These are phyloP conservation scores for Esox niger DNA, from an alignment of 2,113 vertebrate genomes.

Conservation along the genomic window DNA sequence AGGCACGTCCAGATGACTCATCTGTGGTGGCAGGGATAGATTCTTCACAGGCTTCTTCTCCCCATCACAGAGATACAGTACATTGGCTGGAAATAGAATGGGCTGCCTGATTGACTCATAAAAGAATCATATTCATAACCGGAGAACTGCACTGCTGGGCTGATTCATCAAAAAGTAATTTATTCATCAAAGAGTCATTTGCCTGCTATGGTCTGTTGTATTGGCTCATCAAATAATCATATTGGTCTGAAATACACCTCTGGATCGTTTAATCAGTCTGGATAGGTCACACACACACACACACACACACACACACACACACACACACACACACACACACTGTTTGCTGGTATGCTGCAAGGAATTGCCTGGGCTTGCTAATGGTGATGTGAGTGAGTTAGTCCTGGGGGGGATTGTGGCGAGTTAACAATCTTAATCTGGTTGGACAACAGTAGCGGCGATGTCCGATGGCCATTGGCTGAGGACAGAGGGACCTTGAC, in stretches of 20 bases:
- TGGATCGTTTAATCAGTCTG: conserved; percentile 18
- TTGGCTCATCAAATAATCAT: conserved; percentile 40
- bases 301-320: too few relatives aligned
- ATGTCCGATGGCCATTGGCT: conserved; percentile 52
- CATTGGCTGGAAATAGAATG: conserved; percentile 46
- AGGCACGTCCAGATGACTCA: too few relatives aligned
- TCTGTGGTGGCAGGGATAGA: too few relatives aligned
- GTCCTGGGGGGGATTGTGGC: conserved; percentile 13
- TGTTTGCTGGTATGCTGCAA: neutral
- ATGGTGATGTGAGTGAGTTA: conserved; percentile 26
- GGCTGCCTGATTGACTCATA: conserved; percentile 49
- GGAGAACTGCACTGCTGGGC: neutral
- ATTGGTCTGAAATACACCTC: conserved; percentile 30
- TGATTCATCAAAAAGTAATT: conserved; percentile 41
- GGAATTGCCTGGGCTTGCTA: conserved; percentile 15
- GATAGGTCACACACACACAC: too few relatives aligned
- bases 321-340: neutral
- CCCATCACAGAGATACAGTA: conserved; percentile 15
- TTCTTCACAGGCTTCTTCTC: conserved; percentile 27
- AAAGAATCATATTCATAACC: conserved; percentile 1
- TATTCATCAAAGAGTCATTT: conserved; percentile 43
- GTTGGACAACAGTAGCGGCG: conserved; percentile 64
- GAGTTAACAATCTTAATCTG: conserved; percentile 58
- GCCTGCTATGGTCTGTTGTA: conserved; percentile 39
- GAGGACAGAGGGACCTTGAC: conserved; percentile 68